Conservation (phyloP, 2,113 vertebrate genomes). For the Ammospiza nelsoni region DNA sequence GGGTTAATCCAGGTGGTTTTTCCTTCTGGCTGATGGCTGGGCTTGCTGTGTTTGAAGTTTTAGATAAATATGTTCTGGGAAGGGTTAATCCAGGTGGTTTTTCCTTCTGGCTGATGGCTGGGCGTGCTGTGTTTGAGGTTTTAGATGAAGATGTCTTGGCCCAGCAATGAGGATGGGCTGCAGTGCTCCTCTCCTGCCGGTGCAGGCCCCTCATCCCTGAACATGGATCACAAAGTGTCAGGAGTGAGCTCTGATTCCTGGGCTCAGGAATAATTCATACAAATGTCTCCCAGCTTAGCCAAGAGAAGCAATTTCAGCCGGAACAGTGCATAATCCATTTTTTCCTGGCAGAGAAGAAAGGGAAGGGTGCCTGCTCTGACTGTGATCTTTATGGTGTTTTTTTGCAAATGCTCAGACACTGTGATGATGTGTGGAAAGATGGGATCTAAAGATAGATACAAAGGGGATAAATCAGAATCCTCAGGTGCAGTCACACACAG, state of each 20-base stretch:
- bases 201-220: not conserved
- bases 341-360: not conserved
- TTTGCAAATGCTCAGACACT: not conserved
- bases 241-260: not conserved
- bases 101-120: not conserved
- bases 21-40: not conserved
- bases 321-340: not conserved
- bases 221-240: not conserved
- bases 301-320: constrained; percentile 33
- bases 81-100: not conserved
- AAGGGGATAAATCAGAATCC: not conserved
- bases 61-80: not conserved
- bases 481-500: not conserved
- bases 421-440: not conserved
- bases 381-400: not conserved
- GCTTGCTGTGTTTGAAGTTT: not conserved
- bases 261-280: constrained; percentile 18
- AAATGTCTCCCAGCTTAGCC: not conserved
- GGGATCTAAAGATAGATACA: not conserved
- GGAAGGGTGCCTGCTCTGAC: not conserved
- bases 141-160: not conserved
- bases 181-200: not conserved
- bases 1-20: not conserved
- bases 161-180: not conserved
- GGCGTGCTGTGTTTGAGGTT: not conserved